Conservation (phyloP, 2,888 invertebrate species). For the Slavum lentiscoides region DNA sequence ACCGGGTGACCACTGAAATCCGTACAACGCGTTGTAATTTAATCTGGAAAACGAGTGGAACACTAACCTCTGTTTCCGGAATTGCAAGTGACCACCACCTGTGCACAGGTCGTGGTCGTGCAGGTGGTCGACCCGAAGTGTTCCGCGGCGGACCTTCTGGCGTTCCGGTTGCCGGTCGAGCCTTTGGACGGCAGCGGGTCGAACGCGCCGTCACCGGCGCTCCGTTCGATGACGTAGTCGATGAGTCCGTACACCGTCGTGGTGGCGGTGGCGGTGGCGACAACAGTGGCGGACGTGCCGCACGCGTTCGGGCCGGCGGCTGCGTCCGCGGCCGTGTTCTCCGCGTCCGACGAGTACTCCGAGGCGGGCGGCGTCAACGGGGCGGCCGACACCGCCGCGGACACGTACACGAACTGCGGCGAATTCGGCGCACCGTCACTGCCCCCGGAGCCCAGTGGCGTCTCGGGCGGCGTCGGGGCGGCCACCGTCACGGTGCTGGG, state of each 20-base stretch:
- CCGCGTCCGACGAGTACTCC: slow-evolving; percentile 74
- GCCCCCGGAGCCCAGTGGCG: not conserved
- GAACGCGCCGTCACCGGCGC: slow-evolving; percentile 20
- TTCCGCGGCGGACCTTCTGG: not conserved
- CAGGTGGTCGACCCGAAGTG: not conserved
- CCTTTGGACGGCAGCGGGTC: slow-evolving; percentile 56
- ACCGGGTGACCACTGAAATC: too few relatives aligned
- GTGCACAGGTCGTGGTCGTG: not conserved
- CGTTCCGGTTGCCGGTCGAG: slow-evolving; percentile 24
- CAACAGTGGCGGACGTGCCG: slow-evolving; percentile 24
- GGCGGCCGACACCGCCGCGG: not conserved
- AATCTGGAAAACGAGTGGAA: too few relatives aligned
- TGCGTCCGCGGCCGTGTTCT: slow-evolving; percentile 65
- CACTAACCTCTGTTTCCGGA: slow-evolving; percentile 24
- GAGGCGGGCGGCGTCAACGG: slow-evolving; percentile 69
- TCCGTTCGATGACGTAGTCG: slow-evolving; percentile 32
- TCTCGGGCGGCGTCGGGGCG: slow-evolving; percentile 37
- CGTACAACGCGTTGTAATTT: too few relatives aligned
- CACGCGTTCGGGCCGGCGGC: slow-evolving; percentile 59
- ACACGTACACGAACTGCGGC: slow-evolving; percentile 33
- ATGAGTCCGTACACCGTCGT: slow-evolving; percentile 2
- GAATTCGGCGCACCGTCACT: slow-evolving; percentile 2
- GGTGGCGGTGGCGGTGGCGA: not conserved
- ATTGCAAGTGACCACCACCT: not conserved
- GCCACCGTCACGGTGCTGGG: slow-evolving; percentile 56